phyloP scores from a whole-genome alignment of 1,140 invertebrate species.

The Hyles euphorbiae region DNA sequence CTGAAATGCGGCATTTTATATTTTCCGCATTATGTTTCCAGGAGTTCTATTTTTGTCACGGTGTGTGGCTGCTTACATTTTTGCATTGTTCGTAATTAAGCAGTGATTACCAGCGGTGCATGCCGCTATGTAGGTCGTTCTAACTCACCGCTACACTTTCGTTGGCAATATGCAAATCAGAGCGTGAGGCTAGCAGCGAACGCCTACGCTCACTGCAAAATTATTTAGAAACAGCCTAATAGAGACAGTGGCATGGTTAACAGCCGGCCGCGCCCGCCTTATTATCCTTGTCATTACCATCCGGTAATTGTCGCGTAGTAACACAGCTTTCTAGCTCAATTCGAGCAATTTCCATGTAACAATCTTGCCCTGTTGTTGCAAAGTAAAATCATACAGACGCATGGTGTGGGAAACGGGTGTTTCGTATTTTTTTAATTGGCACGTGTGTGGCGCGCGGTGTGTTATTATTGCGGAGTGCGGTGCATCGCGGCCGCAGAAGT shows the following conservation, averaged over 20 bases:
- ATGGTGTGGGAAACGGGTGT: conserved; percentile 54
- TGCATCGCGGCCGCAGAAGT: conserved; percentile 58
- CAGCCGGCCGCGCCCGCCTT: conserved; percentile 33
- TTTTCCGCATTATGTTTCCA: neutral
- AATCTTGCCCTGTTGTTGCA: conserved; percentile 25
- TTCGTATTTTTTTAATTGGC: conserved; percentile 60
- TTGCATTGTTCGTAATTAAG: conserved; percentile 19
- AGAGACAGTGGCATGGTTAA: conserved; percentile 7
- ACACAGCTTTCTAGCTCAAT: conserved; percentile 52
- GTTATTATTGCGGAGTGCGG: conserved; percentile 62
- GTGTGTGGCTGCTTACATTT: conserved; percentile 1
- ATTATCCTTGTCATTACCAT: conserved; percentile 45
- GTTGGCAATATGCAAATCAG: conserved; percentile 63
- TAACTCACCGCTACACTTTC: conserved; percentile 56
- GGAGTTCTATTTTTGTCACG: neutral
- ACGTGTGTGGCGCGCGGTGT: conserved; percentile 40
- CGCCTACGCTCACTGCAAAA: conserved; percentile 40
- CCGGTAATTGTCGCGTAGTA: conserved; percentile 41
- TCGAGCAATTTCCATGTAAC: conserved; percentile 42
- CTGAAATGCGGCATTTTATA: neutral
- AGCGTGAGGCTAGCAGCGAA: conserved; percentile 45
- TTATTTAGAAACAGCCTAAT: conserved; percentile 33
- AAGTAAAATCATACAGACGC: conserved; percentile 38
- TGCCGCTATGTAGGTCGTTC: conserved; percentile 44
- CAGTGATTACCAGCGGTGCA: conserved; percentile 28